A percentile compares a stretch with the other conserved stretches of the same genome.
Evolutionary conservation across 2,113 vertebrate genomes (phyloP).

Genomic region (Typhlomys cinereus): DNA sequence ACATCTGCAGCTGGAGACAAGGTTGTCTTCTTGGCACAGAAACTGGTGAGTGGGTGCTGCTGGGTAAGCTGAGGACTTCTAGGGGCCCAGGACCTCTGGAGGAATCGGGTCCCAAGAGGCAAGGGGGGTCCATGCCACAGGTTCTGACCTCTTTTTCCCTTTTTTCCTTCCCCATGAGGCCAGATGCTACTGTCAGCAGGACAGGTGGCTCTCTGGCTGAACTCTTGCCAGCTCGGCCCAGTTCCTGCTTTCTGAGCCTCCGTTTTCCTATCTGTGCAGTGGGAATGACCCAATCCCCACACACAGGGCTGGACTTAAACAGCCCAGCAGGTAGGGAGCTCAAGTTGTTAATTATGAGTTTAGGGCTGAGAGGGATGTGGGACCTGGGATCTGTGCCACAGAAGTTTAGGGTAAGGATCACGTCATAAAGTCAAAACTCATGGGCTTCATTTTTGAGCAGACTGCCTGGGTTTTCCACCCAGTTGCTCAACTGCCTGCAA

Average conservation of each 20-base stretch:
- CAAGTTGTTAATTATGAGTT: neutral
- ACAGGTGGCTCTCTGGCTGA: neutral
- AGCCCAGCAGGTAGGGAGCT: neutral
- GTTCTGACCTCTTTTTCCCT: neutral
- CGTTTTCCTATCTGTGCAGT: neutral
- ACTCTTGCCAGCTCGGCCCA: neutral
- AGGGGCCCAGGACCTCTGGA: neutral
- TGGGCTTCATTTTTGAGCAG: neutral
- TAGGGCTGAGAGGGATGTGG: neutral
- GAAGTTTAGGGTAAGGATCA: neutral
- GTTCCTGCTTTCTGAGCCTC: neutral
- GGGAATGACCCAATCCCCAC: neutral
- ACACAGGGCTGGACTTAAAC: neutral
- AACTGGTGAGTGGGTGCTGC: conserved; percentile 42
- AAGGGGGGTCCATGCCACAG: neutral
- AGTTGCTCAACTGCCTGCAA: neutral
- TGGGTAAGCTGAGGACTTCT: neutral
- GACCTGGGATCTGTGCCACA: neutral
- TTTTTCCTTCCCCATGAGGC: neutral
- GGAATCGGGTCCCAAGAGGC: neutral
- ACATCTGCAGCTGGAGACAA: conserved; percentile 63
- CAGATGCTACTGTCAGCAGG: neutral
- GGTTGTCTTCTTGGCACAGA: neutral
- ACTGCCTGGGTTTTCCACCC: neutral
- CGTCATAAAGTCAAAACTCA: neutral